These are phyloP conservation scores for Platyscapa corneri DNA, from an alignment of 1,140 invertebrate genomes.

Conservation along the genomic window DNA sequence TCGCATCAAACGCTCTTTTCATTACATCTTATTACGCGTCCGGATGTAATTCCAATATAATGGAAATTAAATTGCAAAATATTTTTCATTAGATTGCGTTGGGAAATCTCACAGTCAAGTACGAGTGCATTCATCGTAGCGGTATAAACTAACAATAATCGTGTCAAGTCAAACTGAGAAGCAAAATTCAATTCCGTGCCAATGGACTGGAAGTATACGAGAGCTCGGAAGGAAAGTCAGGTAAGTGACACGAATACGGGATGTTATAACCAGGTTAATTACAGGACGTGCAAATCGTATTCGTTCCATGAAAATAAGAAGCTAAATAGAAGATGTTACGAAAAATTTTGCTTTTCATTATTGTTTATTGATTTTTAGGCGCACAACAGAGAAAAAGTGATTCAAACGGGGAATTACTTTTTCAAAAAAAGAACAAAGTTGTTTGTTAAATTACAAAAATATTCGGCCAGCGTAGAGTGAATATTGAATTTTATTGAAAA, in stretches of 20 bases:
- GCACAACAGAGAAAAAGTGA: no score
- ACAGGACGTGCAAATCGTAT: background rate
- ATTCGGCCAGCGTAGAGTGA: no score
- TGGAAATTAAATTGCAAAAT: slow-evolving; percentile 6
- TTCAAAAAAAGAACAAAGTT: no score
- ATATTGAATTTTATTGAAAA: no score
- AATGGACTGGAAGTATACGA: background rate
- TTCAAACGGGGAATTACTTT: no score
- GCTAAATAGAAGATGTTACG: no score
- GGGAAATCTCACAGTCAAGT: background rate
- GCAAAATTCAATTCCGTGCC: background rate
- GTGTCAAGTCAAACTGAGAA: background rate
- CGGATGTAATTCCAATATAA: background rate
- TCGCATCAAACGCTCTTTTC: background rate
- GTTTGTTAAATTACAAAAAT: no score
- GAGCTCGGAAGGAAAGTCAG: background rate
- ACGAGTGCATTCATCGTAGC: background rate
- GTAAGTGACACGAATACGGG: background rate
- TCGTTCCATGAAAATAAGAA: background rate
- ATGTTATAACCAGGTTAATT: background rate
- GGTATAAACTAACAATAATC: background rate
- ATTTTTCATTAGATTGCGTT: slow-evolving; percentile 1
- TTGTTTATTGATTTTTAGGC: no score
- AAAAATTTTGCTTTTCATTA: no score
- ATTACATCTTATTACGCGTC: background rate